phyloP scores from a whole-genome alignment of 2,888 invertebrate genomes.

The Cheilosia vulpina region DNA sequence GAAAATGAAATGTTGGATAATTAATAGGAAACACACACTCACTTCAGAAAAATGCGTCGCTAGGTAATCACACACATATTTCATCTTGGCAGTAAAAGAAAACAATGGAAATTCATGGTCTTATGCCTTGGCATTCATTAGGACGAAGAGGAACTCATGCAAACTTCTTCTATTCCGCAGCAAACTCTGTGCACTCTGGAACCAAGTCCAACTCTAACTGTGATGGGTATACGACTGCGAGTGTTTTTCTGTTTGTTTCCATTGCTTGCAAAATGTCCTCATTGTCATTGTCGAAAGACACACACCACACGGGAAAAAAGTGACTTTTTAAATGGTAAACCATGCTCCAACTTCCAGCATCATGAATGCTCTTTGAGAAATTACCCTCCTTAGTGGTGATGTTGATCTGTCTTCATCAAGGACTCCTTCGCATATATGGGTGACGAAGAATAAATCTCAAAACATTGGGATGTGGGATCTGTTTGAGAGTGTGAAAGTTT shows the following conservation, averaged over 20 bases:
- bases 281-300: constrained; percentile 47
- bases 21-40: no score
- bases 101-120: constrained; percentile 54
- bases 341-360: constrained; percentile 39
- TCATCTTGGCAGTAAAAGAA: constrained; percentile 3
- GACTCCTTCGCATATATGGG: constrained; percentile 62
- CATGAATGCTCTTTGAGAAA: constrained; percentile 68
- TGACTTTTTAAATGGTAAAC: constrained; percentile 57
- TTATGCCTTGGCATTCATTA: constrained; percentile 63
- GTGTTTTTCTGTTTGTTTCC: constrained; percentile 13
- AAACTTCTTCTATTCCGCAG: constrained; percentile 11
- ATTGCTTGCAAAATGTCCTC: constrained; percentile 35
- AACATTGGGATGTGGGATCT: constrained; percentile 28
- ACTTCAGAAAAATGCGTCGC: no score
- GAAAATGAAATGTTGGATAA: no score
- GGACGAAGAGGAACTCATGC: constrained; percentile 22
- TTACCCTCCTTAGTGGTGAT: constrained; percentile 67
- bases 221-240: background rate
- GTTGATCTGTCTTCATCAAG: constrained; percentile 71
- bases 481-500: constrained; percentile 58
- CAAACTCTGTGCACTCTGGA: constrained; percentile 12
- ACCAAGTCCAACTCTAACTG: constrained; percentile 7
- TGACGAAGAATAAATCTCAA: constrained; percentile 55
- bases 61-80: no score
- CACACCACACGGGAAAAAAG: background rate